These are phyloP conservation scores for Temnothorax nylanderi DNA, from an alignment of 1,140 invertebrate genomes.

Conservation along the genomic window DNA sequence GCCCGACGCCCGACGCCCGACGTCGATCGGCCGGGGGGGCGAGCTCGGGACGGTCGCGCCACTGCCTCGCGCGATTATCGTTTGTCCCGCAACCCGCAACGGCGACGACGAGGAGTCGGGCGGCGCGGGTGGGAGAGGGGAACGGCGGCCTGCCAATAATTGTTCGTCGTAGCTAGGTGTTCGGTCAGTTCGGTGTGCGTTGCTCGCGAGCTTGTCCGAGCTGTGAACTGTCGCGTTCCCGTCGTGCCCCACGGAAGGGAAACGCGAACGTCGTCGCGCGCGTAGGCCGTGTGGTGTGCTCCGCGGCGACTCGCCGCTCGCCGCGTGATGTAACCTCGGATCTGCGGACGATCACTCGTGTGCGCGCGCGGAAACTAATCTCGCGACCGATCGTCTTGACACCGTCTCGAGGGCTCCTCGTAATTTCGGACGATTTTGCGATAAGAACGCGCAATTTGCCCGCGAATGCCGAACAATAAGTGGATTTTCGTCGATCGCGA, in stretches of 20 bases:
- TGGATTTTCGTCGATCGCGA: background rate
- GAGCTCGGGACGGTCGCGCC: background rate
- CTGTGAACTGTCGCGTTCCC: no score
- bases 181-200: background rate
- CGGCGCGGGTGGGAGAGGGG: background rate
- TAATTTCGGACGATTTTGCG: background rate
- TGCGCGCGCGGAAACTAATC: background rate
- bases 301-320: background rate
- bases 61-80: constrained; percentile 3
- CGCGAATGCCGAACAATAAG: background rate
- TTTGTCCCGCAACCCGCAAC: constrained; percentile 6
- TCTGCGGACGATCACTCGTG: background rate
- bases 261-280: background rate
- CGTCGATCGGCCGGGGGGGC: no score
- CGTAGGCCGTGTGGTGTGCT: background rate
- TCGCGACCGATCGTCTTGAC: background rate
- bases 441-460: background rate
- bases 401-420: background rate
- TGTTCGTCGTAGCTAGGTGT: background rate
- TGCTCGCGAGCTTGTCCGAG: background rate
- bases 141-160: background rate
- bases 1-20: background rate
- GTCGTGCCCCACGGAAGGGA: no score
- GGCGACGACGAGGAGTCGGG: background rate
- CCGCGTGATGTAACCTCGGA: constrained; percentile 10